Evolutionary conservation across 2,113 vertebrate species (phyloP).

Genomic region (Tyto alba): DNA sequence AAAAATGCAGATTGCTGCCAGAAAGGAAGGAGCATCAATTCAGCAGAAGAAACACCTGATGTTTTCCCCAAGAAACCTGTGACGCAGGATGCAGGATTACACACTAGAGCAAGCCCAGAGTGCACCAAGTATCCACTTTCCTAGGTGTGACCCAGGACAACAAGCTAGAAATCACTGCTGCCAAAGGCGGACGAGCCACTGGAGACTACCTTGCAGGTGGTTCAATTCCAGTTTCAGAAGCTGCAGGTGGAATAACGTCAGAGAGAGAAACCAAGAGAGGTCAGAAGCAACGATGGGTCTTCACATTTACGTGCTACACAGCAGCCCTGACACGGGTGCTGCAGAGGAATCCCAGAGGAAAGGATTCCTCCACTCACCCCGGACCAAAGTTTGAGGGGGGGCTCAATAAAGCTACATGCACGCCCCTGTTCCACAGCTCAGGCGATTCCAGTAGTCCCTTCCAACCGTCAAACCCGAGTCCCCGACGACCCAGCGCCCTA

Average conservation of each 20-base stretch:
- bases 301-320: fast-evolving
- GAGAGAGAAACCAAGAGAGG: not conserved
- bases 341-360: not conserved
- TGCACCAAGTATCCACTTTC: fast-evolving
- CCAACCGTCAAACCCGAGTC: fast-evolving
- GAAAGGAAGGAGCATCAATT: not conserved
- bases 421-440: fast-evolving
- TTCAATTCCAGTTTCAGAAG: fast-evolving
- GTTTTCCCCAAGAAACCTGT: not conserved
- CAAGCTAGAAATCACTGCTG: not conserved
- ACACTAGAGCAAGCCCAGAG: not conserved
- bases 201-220: not conserved
- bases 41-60: not conserved
- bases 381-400: fast-evolving
- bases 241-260: not conserved
- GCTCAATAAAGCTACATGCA: fast-evolving
- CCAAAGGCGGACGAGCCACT: not conserved
- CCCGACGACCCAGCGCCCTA: fast-evolving
- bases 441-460: fast-evolving
- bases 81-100: not conserved
- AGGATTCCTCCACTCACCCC: not conserved
- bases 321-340: fast-evolving
- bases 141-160: not conserved
- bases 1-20: not conserved
- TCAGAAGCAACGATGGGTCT: not conserved